Base-by-base conservation (phyloP, 1,140 invertebrate genomes). In the Megalopta genalis region DNA sequence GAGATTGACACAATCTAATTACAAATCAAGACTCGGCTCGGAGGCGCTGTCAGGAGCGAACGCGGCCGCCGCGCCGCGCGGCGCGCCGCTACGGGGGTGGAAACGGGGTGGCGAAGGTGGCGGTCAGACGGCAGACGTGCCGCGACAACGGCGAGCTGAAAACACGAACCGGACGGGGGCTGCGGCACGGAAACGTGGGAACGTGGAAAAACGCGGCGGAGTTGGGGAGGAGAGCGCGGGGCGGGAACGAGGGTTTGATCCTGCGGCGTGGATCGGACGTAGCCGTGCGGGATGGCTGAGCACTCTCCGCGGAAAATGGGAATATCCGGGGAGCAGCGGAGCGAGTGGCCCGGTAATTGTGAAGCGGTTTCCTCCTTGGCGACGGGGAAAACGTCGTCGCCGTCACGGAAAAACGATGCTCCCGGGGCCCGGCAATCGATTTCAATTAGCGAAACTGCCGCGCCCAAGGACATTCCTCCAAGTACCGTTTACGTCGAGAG, bases 371-470 rank as follows among this genome's bases (percentile, higher is more conserved):
- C 78, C 77, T 70, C 63, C 64, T 77, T 62, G 32, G 25, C 42
- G 25, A 12, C 12, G 23, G 39, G 60, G 37, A 27, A 42, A 57
- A 65, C 54, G 64, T n/a, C 32, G 1, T 69, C 59, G 52, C 9
- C 66, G 71, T 68, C 60, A 68, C 67, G 77, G 59, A 82, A 84
- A 87, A 86, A 84, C 80, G 74, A 27, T 64, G 74, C 39, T 75
- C 60, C 70, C 68, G 46, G 52, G 65, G 1, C 49, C 71, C 59
- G 52, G 76, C 84, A 87, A 87, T 87, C 85, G 86, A 87, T 87
- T 87, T 87, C 83, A 87, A 86, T 87, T 86, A 87, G 85, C 85
- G 80, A 85, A 87, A 85, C 86, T 86, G 83, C 80, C 83, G 77
- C 70, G 72, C 69, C 76, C 66, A 79, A 84, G 77, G 74, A 87